These are phyloP conservation scores for Dinoponera quadriceps DNA, from an alignment of 1,140 invertebrate genomes.

Conservation along the genomic window DNA sequence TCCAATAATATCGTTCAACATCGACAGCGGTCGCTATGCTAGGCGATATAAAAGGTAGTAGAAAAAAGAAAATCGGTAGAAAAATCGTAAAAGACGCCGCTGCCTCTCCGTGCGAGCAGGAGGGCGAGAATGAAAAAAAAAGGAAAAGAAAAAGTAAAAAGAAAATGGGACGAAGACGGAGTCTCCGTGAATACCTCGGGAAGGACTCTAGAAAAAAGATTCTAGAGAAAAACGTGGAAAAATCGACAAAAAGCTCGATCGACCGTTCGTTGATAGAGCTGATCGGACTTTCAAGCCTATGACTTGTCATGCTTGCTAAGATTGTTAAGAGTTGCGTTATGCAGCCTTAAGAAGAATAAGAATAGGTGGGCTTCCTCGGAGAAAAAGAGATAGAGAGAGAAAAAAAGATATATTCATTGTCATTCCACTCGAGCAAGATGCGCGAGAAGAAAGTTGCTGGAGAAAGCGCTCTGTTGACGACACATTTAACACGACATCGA, in stretches of 20 bases:
- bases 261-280: constrained; percentile 27
- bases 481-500: constrained; percentile 48
- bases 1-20: constrained; percentile 64
- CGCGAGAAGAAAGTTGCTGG: constrained; percentile 34
- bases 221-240: constrained; percentile 38
- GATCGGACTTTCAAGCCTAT: neutral
- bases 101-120: constrained; percentile 26
- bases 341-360: constrained; percentile 17
- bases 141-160: constrained; percentile 23
- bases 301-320: constrained; percentile 35
- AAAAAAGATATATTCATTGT: constrained; percentile 23
- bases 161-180: constrained; percentile 23
- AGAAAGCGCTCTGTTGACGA: constrained; percentile 15
- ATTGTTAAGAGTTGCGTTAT: constrained; percentile 48
- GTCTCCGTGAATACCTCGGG: neutral
- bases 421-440: constrained; percentile 28
- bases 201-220: constrained; percentile 22
- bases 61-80: constrained; percentile 51
- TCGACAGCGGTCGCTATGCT: constrained; percentile 64
- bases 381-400: constrained; percentile 18
- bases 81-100: constrained; percentile 42
- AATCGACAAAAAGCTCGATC: constrained; percentile 17
- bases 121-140: constrained; percentile 41
- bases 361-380: constrained; percentile 5
- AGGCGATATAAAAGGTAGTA: constrained; percentile 47